Percentiles rank a stretch among this genome's conserved stretches.
These are phyloP conservation scores for Brachyhypopomus occidentalis DNA, from an alignment of 2,113 vertebrate species.

Conservation along the genomic window DNA sequence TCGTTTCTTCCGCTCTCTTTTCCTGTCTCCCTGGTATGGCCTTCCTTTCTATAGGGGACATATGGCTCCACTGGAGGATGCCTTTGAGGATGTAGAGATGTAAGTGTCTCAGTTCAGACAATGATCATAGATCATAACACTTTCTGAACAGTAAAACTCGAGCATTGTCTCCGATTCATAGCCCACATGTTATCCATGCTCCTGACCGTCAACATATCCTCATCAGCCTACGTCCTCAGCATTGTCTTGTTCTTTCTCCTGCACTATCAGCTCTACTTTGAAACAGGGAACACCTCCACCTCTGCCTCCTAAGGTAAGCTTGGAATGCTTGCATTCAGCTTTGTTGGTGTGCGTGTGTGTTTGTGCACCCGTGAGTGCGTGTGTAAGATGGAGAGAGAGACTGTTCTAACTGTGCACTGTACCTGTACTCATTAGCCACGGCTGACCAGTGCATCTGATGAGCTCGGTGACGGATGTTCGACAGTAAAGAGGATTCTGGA, in stretches of 20 bases:
- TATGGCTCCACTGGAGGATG: constrained; percentile 79
- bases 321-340: neutral
- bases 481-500: constrained; percentile 87
- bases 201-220: neutral
- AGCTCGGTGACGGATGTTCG: constrained; percentile 80
- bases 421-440: constrained; percentile 76
- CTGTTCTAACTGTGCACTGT: neutral
- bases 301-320: constrained; percentile 90
- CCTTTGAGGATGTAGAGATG: constrained; percentile 82
- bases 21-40: neutral
- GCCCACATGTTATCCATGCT: neutral
- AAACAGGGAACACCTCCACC: constrained; percentile 88
- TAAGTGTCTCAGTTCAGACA: constrained; percentile 67
- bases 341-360: neutral
- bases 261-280: constrained; percentile 83
- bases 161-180: neutral
- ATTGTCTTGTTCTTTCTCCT: neutral
- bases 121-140: neutral
- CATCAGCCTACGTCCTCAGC: neutral
- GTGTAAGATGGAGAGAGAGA: neutral
- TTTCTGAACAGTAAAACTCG: neutral
- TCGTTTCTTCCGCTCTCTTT: constrained; percentile 21
- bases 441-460: constrained; percentile 83
- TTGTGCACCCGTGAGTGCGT: neutral
- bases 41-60: constrained; percentile 74